These are phyloP conservation scores for Pao palembangensis DNA, from an alignment of 2,113 vertebrate species.

Conservation along the genomic window DNA sequence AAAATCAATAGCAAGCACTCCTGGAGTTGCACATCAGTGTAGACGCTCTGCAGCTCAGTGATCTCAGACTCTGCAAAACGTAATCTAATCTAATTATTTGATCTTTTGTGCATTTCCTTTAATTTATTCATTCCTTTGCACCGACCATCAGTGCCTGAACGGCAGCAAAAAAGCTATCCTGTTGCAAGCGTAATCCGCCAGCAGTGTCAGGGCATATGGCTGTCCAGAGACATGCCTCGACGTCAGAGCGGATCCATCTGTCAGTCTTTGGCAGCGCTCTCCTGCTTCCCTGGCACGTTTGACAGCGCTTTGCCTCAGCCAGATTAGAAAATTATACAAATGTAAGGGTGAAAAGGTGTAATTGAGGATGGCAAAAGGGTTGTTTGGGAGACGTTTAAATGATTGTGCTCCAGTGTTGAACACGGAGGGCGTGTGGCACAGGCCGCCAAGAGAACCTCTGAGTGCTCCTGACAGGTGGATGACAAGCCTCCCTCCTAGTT, in stretches of 20 bases:
- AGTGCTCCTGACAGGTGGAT: slow-evolving; percentile 83
- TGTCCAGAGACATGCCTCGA: slow-evolving; percentile 51
- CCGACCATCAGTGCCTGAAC: background rate
- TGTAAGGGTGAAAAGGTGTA: slow-evolving; percentile 98
- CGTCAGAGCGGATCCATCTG: slow-evolving; percentile 87
- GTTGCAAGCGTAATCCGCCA: slow-evolving; percentile 41
- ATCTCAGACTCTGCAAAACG: too few relatives aligned
- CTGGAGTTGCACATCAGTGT: too few relatives aligned
- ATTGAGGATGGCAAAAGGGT: slow-evolving; percentile 98
- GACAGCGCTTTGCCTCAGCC: slow-evolving; percentile 70
- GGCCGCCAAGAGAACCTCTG: slow-evolving; percentile 82
- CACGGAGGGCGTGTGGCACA: slow-evolving; percentile 84
- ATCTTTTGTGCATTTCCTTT: too few relatives aligned
- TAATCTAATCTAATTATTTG: too few relatives aligned
- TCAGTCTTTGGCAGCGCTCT: slow-evolving; percentile 83
- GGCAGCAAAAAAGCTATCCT: slow-evolving; percentile 2
- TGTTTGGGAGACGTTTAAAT: slow-evolving; percentile 98
- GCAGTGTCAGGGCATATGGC: slow-evolving; percentile 41
- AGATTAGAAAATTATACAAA: slow-evolving; percentile 99
- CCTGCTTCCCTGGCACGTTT: slow-evolving; percentile 63
- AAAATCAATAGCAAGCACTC: too few relatives aligned
- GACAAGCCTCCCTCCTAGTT: slow-evolving; percentile 46
- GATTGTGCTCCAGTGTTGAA: slow-evolving; percentile 92
- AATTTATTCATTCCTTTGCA: background rate
- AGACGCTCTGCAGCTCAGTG: too few relatives aligned